Base-by-base conservation (phyloP, 2,797 vertebrate genomes). In the Columba guinea region DNA sequence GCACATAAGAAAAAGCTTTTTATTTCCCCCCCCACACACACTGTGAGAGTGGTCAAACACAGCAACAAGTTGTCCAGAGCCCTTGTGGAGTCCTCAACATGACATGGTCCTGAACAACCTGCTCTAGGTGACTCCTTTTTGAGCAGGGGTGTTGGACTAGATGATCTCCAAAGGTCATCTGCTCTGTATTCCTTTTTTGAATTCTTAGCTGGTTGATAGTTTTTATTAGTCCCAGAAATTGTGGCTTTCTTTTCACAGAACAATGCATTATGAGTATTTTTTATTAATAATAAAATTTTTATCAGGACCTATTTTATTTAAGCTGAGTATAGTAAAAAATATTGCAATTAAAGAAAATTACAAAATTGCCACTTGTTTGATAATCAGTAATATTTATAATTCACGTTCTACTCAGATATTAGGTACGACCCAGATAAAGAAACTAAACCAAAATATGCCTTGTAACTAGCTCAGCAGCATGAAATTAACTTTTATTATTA, bases 251-350 rank as follows among this genome's bases (percentile, higher is more conserved):
- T 75, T 89, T 70, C 51, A 76, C 8, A 53, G 62, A 60, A 16
- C 3, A 78, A 87, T 58, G 17, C 12, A 19, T 94, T 70, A 93
- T 60, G 44, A 84, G 15, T 62, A 78, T 63, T 71, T 87, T 82
- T 60, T 82, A 77, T 87, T 89, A 89, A 56, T 76, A 84, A 69
- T 87, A 84, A 95, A 84, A 84, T 60, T 88, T 92, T 90, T 92
- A 96, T 78, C 85, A 58, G 48, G 71, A 64, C 30, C 52, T 69
- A 58, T 52, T 89, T 81, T 52, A 3, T 67, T 77, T 77, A 55
- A 65, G 28, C 59, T 60, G 32, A 37, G 9, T 56, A 16, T 14
- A 91, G 34, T 68, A 62, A 93, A 87, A 90, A 63, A 93, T 83
- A 79, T 9, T 88, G 59, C 80, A 95, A 77, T 90, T 91, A 92